Conservation (phyloP, 2,888 invertebrate species). For the Cyclophora albipunctata region DNA sequence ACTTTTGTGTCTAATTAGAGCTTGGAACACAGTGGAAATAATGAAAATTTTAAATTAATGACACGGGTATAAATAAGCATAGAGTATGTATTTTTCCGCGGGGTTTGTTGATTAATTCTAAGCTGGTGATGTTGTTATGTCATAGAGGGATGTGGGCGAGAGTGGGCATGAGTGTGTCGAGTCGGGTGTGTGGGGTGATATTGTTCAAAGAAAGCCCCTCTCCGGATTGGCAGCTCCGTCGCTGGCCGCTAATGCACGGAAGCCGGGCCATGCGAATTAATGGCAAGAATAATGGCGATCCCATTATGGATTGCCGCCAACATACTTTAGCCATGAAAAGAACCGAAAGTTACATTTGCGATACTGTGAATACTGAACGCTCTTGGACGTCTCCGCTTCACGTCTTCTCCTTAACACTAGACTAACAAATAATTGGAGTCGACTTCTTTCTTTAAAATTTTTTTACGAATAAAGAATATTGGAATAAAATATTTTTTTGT, state of each 20-base stretch:
- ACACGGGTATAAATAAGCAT: too few relatives aligned
- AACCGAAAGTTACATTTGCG: constrained; percentile 76
- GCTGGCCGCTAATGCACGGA: constrained; percentile 73
- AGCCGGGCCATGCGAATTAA: constrained; percentile 72
- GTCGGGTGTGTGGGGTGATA: constrained; percentile 2
- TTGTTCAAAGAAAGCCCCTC: constrained; percentile 40
- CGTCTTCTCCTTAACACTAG: constrained; percentile 32
- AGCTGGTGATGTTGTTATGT: too few relatives aligned
- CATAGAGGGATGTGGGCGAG: too few relatives aligned
- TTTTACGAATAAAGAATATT: too few relatives aligned
- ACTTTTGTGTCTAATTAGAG: too few relatives aligned
- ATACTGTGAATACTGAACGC: constrained; percentile 75
- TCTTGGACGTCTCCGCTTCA: constrained; percentile 46
- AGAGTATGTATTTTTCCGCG: too few relatives aligned
- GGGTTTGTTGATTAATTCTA: too few relatives aligned
- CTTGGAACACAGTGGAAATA: too few relatives aligned
- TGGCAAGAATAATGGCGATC: constrained; percentile 76
- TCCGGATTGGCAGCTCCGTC: constrained; percentile 62
- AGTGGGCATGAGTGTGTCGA: too few relatives aligned
- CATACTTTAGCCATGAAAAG: constrained; percentile 76
- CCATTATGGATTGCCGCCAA: constrained; percentile 77
- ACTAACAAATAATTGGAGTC: constrained; percentile 27
- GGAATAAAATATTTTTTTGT: constrained; percentile 2
- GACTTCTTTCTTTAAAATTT: too few relatives aligned
- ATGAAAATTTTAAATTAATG: too few relatives aligned